These are phyloP conservation scores for Drosophila monieri DNA, from an alignment of 2,888 invertebrate species.

Conservation along the genomic window DNA sequence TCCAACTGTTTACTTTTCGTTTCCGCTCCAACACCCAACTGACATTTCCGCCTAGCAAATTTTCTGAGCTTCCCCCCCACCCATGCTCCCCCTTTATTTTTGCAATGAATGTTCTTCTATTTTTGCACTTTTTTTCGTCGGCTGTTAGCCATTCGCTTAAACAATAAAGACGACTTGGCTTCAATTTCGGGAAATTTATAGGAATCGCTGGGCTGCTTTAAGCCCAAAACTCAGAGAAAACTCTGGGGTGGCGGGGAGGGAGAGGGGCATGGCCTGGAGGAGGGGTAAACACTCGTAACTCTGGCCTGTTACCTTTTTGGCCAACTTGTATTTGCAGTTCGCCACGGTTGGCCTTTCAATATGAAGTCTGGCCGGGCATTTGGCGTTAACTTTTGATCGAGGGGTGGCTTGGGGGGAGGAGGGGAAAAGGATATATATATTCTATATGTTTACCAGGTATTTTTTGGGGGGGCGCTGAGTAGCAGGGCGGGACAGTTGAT, in stretches of 20 bases:
- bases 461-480: conserved; percentile 6
- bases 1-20: conserved; percentile 6
- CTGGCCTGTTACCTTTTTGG: conserved; percentile 19
- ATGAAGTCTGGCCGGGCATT: conserved; percentile 49
- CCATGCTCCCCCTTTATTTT: conserved; percentile 4
- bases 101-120: neutral
- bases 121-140: conserved; percentile 2
- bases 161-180: conserved; percentile 34
- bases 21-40: conserved; percentile 25
- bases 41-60: conserved; percentile 17
- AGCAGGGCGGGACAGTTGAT: conserved; percentile 48
- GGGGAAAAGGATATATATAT: neutral
- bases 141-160: conserved; percentile 23
- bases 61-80: conserved; percentile 4
- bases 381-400: conserved; percentile 75
- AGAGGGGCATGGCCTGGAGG: neutral
- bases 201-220: conserved; percentile 8
- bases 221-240: neutral
- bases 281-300: conserved; percentile 26
- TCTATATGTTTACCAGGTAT: neutral
- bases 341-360: conserved; percentile 20
- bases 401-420: neutral
- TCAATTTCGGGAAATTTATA: conserved; percentile 37
- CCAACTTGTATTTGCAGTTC: conserved; percentile 23
- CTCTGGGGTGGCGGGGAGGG: neutral